Evolutionary conservation across 2,797 vertebrate species (phyloP).

Genomic region (Phrynocephalus guinanensis): DNA sequence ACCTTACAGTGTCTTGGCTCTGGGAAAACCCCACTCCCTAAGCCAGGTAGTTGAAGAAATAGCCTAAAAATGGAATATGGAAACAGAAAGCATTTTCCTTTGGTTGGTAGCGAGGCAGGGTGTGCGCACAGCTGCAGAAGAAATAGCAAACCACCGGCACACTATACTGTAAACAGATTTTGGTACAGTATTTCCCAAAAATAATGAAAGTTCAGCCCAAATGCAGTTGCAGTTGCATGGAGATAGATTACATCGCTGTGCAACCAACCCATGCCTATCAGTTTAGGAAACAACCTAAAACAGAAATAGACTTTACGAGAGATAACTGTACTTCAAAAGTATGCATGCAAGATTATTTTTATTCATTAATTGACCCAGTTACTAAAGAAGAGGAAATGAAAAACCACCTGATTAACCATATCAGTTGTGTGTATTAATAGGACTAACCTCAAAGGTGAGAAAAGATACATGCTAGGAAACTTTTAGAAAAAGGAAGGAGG

Average conservation of each 20-base stretch:
- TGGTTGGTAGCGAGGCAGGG: no score
- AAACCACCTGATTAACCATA: not conserved
- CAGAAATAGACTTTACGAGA: slow-evolving; percentile 1
- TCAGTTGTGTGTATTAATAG: slow-evolving; percentile 1
- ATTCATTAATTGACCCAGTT: not conserved
- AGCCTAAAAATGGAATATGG: no score
- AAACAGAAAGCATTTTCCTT: no score
- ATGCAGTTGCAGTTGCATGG: not conserved
- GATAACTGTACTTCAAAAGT: not conserved
- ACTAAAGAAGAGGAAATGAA: slow-evolving; percentile 7
- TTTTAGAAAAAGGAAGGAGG: not conserved
- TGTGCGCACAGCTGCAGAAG: no score
- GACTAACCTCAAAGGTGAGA: not conserved
- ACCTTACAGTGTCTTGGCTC: no score
- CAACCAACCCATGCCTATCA: not conserved
- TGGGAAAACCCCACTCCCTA: no score
- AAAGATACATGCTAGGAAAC: not conserved
- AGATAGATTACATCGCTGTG: not conserved
- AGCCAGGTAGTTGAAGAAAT: no score
- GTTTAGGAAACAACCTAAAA: slow-evolving; percentile 2
- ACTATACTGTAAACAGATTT: not conserved
- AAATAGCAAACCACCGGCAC: no score
- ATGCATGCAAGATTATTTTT: not conserved
- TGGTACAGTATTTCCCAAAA: not conserved
- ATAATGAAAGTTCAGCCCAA: not conserved